Evolutionary conservation across 2,888 invertebrate genomes (phyloP), one percentile per base, ranked within the genome.

Genomic region (Thelaira solivaga): DNA sequence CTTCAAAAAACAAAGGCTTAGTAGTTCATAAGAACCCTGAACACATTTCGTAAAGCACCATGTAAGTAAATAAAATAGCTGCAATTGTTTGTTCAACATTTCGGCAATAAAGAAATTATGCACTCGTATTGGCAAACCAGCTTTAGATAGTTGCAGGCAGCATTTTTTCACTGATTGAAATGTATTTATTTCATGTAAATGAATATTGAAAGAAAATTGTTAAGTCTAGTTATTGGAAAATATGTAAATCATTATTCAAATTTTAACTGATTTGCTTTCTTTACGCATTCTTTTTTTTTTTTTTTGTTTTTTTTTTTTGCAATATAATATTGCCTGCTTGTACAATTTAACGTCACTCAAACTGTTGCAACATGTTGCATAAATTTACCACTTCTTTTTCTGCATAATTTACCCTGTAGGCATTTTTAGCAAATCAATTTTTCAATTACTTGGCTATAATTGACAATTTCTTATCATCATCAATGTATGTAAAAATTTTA

Each of bases 391-490:
- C 49, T 59, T 61, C n/a, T n/a, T n/a, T n/a, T 64, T 64, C 43
- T 51, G 20, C 68, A 49, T 49, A 68, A 65, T 61, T 59, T 78
- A 55, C 65, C 78, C 55, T 55, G 10, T 8, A 71, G 69, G 64
- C 64, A 71, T 74, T 74, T 74, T 78, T 43, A 71, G 59, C 65
- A 74, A 78, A 74, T 69, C 78, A 74, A 74, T 78, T 78, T 78
- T 78, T 78, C 78, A 74, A 78, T 78, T 78, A 78, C 74, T 65
- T 53, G 34, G 34, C 64, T 26, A 74, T 78, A 78, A 74, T 74
- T 78, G 78, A 78, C 78, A 69, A 78, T 65, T 74, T 62, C 74
- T 78, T 71, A 78, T 78, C 78, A 74, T 64, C 74, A 45, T 61
- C 39, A 51, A 22, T 29, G 57, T 59, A 55, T 61, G 41, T 11